Conservation (phyloP, 2,888 invertebrate species). For the Chirona hameri region DNA sequence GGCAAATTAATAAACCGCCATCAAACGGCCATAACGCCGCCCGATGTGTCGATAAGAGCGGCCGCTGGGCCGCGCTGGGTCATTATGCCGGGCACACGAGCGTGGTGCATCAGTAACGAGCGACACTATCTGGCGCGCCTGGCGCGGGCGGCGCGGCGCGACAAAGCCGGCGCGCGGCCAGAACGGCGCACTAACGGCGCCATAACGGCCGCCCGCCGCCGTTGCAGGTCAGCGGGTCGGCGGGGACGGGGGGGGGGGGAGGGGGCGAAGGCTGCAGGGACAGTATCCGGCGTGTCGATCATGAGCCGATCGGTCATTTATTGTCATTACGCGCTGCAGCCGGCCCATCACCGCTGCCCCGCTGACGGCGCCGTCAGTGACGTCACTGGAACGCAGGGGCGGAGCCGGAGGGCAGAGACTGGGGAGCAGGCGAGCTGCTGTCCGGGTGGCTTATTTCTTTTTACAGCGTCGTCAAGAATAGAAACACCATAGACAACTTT, state of each 20-base stretch:
- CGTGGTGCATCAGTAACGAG: neutral
- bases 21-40: neutral
- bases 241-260: neutral
- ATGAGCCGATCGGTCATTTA: conserved; percentile 3
- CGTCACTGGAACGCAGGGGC: neutral
- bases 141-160: neutral
- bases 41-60: neutral
- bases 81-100: conserved; percentile 13
- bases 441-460: neutral
- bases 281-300: neutral
- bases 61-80: neutral
- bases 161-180: neutral
- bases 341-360: neutral
- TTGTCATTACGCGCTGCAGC: neutral
- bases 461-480: too few species aligned
- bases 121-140: neutral
- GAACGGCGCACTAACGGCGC: neutral
- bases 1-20: neutral
- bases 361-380: neutral
- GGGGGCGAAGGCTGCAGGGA: neutral
- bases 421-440: neutral
- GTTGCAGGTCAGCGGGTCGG: neutral
- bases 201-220: neutral
- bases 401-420: neutral
- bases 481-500: too few species aligned